A percentile compares a stretch with the other conserved stretches of the same genome.
Evolutionary conservation across 1,140 invertebrate species (phyloP).

Genomic region (Drosophila burlai): DNA sequence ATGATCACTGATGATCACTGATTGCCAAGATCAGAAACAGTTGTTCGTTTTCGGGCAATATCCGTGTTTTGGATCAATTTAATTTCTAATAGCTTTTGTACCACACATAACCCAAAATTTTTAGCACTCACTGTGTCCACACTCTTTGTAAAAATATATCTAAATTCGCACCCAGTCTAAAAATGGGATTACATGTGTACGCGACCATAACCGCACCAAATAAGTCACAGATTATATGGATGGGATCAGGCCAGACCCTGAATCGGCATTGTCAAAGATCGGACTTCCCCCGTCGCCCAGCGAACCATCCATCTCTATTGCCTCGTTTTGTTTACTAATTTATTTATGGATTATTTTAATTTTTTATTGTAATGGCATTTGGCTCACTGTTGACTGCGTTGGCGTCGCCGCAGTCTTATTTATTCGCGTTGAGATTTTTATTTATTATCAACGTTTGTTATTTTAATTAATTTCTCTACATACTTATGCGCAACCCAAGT

Average conservation of each 20-base stretch:
- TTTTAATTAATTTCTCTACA: conserved; percentile 74
- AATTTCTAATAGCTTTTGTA: background rate
- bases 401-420: conserved; percentile 47
- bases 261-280: conserved; percentile 24
- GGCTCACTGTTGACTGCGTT: conserved; percentile 50
- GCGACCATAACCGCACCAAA: conserved; percentile 38
- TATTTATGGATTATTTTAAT: conserved; percentile 77
- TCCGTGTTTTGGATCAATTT: background rate
- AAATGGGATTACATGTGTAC: conserved; percentile 60
- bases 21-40: background rate
- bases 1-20: background rate
- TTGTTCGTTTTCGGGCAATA: background rate
- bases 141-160: conserved; percentile 45
- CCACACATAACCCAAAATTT: conserved; percentile 6
- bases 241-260: conserved; percentile 27
- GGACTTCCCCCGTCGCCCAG: background rate
- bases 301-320: conserved; percentile 4
- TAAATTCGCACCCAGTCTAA: conserved; percentile 36
- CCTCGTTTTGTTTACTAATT: conserved; percentile 66
- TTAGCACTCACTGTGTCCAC: conserved; percentile 34
- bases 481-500: conserved; percentile 45
- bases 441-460: conserved; percentile 74
- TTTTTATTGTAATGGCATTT: conserved; percentile 74
- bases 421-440: conserved; percentile 54
- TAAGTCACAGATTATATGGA: conserved; percentile 25